These are phyloP conservation scores for Scomber colias DNA, from an alignment of 2,113 vertebrate genomes.

Conservation along the genomic window DNA sequence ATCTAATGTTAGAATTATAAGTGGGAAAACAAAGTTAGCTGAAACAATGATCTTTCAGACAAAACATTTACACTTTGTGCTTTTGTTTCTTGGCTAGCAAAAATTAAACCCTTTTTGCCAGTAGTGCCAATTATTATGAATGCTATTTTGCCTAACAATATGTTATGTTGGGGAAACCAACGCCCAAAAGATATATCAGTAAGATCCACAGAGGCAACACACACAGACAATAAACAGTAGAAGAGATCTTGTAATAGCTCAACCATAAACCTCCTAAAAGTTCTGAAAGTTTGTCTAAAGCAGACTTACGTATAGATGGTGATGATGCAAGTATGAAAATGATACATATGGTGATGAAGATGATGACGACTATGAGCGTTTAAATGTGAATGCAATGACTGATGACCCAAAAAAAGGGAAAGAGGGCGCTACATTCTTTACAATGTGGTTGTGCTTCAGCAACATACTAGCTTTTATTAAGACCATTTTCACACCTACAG, in stretches of 20 bases:
- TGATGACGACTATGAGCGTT: conserved; percentile 44
- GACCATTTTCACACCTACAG: conserved; percentile 70
- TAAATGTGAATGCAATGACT: conserved; percentile 70
- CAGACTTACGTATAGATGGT: conserved; percentile 48
- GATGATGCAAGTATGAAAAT: conserved; percentile 59
- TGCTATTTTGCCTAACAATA: conserved; percentile 93
- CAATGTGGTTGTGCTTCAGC: conserved; percentile 78
- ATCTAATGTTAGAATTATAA: conserved; percentile 97
- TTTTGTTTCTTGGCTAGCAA: conserved; percentile 91
- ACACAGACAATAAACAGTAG: conserved; percentile 66
- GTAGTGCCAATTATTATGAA: conserved; percentile 99
- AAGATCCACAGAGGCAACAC: conserved; percentile 72
- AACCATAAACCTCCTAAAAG: conserved; percentile 87
- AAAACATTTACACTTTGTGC: conserved; percentile 90
- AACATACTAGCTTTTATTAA: conserved; percentile 72
- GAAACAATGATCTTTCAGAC: conserved; percentile 89
- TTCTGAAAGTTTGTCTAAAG: conserved; percentile 60
- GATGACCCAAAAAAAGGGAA: conserved; percentile 51
- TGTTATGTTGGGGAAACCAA: conserved; percentile 72
- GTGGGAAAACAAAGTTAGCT: conserved; percentile 87
- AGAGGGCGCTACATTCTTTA: conserved; percentile 73
- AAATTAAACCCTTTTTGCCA: conserved; percentile 92
- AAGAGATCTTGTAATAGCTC: conserved; percentile 75
- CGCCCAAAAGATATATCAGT: conserved; percentile 74
- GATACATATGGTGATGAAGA: conserved; percentile 26